Percentiles rank a stretch among this genome's conserved stretches.
Evolutionary conservation across 1,140 invertebrate species (phyloP).

Genomic region (Neuroterus valhalla): DNA sequence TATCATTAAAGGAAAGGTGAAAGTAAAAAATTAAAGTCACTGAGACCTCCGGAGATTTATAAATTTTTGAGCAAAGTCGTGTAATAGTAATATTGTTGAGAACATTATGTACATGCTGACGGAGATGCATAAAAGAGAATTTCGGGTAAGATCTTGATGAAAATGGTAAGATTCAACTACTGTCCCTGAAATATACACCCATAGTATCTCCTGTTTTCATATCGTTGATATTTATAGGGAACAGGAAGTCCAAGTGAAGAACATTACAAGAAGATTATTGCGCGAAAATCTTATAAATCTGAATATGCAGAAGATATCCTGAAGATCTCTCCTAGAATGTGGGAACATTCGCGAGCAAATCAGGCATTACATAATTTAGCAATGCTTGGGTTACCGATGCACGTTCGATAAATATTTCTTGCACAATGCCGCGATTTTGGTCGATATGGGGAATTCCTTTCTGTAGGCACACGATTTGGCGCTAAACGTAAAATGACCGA

Average conservation of each 20-base stretch:
- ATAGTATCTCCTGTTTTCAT: too few relatives aligned
- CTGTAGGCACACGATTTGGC: constrained; percentile 4
- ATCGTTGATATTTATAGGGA: not conserved
- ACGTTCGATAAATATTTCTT: constrained; percentile 30
- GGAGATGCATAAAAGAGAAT: too few relatives aligned
- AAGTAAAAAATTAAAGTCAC: too few relatives aligned
- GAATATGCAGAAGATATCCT: constrained; percentile 23
- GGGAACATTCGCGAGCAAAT: constrained; percentile 29
- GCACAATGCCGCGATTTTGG: constrained; percentile 24
- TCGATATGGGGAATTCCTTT: constrained; percentile 16
- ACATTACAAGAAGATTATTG: constrained; percentile 23
- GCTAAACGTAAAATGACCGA: not conserved
- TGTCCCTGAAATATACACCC: constrained; percentile 18
- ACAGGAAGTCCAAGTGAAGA: constrained; percentile 13
- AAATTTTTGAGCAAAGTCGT: too few relatives aligned
- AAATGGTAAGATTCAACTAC: not conserved
- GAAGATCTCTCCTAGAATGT: constrained; percentile 28
- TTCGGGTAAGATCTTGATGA: too few relatives aligned
- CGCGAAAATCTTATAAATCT: constrained; percentile 19
- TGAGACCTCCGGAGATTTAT: too few relatives aligned
- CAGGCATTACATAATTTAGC: constrained; percentile 30
- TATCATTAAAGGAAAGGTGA: too few relatives aligned
- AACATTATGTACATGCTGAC: too few relatives aligned
- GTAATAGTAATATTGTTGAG: too few relatives aligned
- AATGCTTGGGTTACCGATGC: constrained; percentile 17